Conservation (phyloP, 2,113 vertebrate species). For the Cygnus buccinator region DNA sequence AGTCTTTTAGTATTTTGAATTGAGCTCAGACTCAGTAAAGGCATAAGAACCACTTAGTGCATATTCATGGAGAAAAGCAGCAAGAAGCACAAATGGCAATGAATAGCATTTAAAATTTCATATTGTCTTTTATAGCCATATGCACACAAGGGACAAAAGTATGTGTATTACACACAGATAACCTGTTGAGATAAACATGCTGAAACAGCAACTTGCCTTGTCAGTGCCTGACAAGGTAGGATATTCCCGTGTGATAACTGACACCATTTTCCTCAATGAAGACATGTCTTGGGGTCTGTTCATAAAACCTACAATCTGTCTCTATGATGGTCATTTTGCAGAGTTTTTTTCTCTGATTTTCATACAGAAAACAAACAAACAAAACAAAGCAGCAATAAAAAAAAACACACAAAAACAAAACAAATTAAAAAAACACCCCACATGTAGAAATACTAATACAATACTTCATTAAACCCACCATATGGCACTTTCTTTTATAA, state of each 20-base stretch:
- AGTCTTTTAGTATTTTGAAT: neutral
- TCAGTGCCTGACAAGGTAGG: neutral
- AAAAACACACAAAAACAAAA: neutral
- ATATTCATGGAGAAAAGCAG: neutral
- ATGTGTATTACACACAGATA: neutral
- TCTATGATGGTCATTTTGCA: neutral
- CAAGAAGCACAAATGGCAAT: neutral
- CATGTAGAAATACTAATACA: neutral
- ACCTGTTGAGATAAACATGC: neutral
- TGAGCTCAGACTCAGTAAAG: neutral
- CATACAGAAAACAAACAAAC: neutral
- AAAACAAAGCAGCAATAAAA: no score
- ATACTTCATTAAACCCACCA: conserved; percentile 21
- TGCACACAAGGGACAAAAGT: neutral
- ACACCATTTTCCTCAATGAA: neutral
- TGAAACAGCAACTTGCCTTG: neutral
- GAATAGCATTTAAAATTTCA: neutral
- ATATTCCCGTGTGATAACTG: neutral
- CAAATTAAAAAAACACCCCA: neutral
- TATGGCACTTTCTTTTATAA: neutral
- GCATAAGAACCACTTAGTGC: neutral
- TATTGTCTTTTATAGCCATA: fast-evolving
- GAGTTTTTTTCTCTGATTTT: neutral
- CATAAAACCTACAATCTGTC: neutral
- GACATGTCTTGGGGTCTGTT: neutral